Conservation (phyloP, 2,113 vertebrate genomes). For the Myiagra hebetior region DNA sequence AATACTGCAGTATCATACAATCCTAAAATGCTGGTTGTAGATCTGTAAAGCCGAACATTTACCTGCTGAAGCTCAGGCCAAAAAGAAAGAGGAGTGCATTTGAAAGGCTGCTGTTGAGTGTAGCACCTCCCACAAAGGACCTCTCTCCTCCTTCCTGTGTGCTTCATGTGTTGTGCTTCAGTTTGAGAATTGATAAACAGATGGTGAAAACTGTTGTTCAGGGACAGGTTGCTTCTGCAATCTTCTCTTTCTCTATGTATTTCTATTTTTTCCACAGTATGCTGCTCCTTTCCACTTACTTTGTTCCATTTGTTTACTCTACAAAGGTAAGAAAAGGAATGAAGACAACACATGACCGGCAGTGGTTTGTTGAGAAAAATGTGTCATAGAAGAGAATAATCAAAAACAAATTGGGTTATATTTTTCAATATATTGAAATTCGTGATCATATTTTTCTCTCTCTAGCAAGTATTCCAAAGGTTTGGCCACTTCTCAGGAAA, state of each 20-base stretch:
- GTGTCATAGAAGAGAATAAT: not conserved
- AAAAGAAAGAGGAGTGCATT: not conserved
- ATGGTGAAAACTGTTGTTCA: not conserved
- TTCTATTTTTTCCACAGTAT: not conserved
- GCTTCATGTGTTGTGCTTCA: not conserved
- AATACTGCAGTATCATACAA: not conserved
- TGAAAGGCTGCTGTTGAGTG: not conserved
- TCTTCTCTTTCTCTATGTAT: not conserved
- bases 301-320: not conserved
- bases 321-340: not conserved
- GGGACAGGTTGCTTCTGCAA: not conserved
- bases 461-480: not conserved
- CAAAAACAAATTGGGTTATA: not conserved
- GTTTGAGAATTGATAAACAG: not conserved
- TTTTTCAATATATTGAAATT: not conserved
- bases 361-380: not conserved
- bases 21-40: not conserved
- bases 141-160: not conserved
- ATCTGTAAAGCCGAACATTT: not conserved
- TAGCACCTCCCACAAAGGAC: not conserved
- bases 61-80: not conserved
- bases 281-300: not conserved
- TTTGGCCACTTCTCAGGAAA: not conserved
- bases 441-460: not conserved
- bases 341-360: not conserved